Conservation (phyloP, 2,888 invertebrate genomes). For the Papilio elwesi region DNA sequence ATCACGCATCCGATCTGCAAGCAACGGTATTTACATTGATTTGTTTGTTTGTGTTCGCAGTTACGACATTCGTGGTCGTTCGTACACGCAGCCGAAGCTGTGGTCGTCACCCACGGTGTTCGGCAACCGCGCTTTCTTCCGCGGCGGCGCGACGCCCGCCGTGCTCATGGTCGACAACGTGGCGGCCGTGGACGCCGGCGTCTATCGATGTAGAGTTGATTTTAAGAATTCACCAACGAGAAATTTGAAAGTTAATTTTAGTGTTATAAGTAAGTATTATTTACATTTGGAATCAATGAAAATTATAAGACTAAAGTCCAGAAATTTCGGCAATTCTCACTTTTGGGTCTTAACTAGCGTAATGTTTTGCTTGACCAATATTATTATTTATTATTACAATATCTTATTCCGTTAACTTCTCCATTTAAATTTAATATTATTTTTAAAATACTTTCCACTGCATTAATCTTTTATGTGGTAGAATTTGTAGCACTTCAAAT, state of each 20-base stretch:
- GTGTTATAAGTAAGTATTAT: slow-evolving; percentile 92
- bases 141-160: slow-evolving; percentile 89
- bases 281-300: not conserved
- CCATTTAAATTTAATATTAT: no score
- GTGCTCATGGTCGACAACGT: slow-evolving; percentile 91
- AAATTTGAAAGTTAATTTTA: slow-evolving; percentile 94
- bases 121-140: slow-evolving; percentile 91
- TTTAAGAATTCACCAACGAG: slow-evolving; percentile 95
- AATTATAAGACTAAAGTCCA: no score
- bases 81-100: slow-evolving; percentile 90
- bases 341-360: no score
- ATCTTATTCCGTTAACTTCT: no score
- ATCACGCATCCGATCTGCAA: no score
- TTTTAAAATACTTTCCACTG: no score
- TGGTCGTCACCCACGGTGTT: slow-evolving; percentile 92
- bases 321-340: no score
- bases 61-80: slow-evolving; percentile 90
- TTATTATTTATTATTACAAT: no score
- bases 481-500: no score
- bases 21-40: not conserved
- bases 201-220: slow-evolving; percentile 95
- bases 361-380: no score
- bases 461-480: no score
- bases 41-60: slow-evolving; percentile 65
- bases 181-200: slow-evolving; percentile 90